phyloP scores from a whole-genome alignment of 2,888 invertebrate genomes.

The Heterodera filipjevi region DNA sequence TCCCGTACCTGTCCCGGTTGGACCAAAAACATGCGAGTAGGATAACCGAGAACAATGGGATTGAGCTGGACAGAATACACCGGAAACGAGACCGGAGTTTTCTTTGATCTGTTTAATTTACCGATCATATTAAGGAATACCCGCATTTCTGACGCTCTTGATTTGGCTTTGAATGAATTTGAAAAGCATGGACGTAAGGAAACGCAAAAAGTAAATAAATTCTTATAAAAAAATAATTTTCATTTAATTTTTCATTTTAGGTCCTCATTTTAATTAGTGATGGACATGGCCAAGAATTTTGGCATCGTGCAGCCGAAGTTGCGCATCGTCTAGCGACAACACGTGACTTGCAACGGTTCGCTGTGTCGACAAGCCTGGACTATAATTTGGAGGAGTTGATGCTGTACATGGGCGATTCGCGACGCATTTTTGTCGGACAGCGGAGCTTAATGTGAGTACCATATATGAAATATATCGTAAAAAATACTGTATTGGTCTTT shows the following conservation, averaged over 20 bases:
- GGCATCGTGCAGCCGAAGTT: slow-evolving; percentile 45
- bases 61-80: no score
- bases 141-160: slow-evolving; percentile 52
- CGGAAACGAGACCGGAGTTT: no score
- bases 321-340: slow-evolving; percentile 43
- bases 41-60: no score
- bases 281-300: slow-evolving; percentile 57
- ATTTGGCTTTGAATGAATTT: slow-evolving; percentile 47
- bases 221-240: background rate
- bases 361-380: slow-evolving; percentile 47
- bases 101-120: no score
- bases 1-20: no score
- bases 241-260: slow-evolving; percentile 29
- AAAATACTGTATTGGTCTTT: no score
- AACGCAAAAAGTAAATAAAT: slow-evolving; percentile 44
- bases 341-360: slow-evolving; percentile 43
- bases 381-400: slow-evolving; percentile 50
- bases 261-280: slow-evolving; percentile 51
- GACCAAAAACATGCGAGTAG: no score
- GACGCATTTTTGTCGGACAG: slow-evolving; percentile 49
- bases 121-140: slow-evolving; percentile 35
- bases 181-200: slow-evolving; percentile 40
- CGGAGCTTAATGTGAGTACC: slow-evolving; percentile 31
- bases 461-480: no score
- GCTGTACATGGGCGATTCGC: slow-evolving; percentile 48